Evolutionary conservation across 2,113 vertebrate genomes (phyloP), one percentile per base, ranked within the genome.

Genomic region (Boulengeromyrus knoepffleri): DNA sequence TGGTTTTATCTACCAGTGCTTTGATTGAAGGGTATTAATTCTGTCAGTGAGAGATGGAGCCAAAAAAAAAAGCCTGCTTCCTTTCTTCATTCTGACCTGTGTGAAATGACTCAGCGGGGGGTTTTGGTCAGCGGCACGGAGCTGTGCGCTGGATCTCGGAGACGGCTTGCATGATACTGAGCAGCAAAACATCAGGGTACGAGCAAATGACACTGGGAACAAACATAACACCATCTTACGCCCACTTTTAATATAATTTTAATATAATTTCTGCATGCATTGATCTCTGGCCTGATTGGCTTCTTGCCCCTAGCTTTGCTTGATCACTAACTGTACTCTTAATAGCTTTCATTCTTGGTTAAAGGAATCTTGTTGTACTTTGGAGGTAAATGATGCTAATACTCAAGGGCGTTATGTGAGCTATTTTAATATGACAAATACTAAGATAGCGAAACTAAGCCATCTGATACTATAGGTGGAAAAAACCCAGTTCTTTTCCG

Each of bases 351-450:
- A 31, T 86, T 50, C 24, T 47, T 49, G n/a, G 45, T 50, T 49
- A 31, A 86, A 86, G 24, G 19, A 86, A 86, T 86, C 84, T 86
- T 86, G 84, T 85, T 47, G 84, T 31, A 50, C 47, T 86, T 47
- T 47, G 46, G 84, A 86, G 45, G 84, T 86, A 47, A 86, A 86
- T 86, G 45, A 49, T 86, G 84, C 47, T 15, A 50, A 50, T 15
- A 5, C n/a, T 50, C 84, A 50, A n/a, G 47, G 46, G 84, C 3
- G 13, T 86, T 21, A 47, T 86, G 47, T 86, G 45, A 86, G n/a
- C 47, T 86, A 49, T 27, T 86, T 86, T 50, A 86, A 50, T 27
- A 86, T 50, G 84, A 86, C 47, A 86, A 86, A 86, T 49, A 31
- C 31, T 39, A 80, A 36, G 36, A 42, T 42, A 42, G 74, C 10